phyloP scores from a whole-genome alignment of 35 echinoderm and acorn worm species.

The Strongylocentrotus purpuratus region DNA sequence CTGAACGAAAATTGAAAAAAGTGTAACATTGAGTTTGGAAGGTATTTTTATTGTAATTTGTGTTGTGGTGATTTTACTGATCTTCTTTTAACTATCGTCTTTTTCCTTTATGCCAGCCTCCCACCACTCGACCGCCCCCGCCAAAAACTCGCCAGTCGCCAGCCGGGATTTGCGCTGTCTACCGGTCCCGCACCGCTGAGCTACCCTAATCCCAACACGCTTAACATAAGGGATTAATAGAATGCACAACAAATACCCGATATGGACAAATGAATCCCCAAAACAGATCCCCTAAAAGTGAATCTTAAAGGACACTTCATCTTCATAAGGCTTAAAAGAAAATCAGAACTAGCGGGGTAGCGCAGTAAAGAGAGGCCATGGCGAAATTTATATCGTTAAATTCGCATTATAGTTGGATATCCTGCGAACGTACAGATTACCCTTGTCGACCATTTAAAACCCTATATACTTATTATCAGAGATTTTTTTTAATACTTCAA shows the following conservation, averaged over 20 bases:
- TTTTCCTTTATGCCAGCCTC: neutral
- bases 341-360: neutral
- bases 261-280: constrained; percentile 6
- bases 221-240: neutral
- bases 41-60: neutral
- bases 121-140: neutral
- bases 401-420: neutral
- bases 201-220: neutral
- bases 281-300: constrained; percentile 10
- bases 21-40: constrained; percentile 1
- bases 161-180: constrained; percentile 19
- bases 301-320: neutral
- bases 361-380: neutral
- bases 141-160: constrained; percentile 22
- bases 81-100: neutral
- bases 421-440: neutral
- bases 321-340: neutral
- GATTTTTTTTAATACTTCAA: neutral
- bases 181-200: constrained; percentile 14
- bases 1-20: neutral
- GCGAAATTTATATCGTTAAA: neutral
- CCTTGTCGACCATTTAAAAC: neutral
- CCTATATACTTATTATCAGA: neutral
- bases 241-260: neutral
- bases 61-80: neutral